Base-by-base conservation (phyloP, 2,113 vertebrate species). In the Pica pica region DNA sequence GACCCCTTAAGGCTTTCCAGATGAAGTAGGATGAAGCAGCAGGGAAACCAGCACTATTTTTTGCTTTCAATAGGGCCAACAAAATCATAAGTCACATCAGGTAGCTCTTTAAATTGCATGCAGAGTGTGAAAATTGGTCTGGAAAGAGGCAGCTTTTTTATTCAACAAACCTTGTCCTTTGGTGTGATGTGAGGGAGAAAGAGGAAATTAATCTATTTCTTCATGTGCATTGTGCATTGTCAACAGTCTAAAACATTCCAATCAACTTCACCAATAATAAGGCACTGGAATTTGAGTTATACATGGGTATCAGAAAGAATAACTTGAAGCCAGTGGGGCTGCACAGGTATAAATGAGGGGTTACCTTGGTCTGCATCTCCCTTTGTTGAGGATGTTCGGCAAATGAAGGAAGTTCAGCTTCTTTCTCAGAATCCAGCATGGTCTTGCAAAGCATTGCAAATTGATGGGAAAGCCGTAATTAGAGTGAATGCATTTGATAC, bases 41-140 rank as follows among this genome's bases (percentile, higher is more conserved):
- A 75, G 13, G 24, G 35, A 87, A 92, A 94, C 26, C 22, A 83
- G 67, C 73, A 92, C 39, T 79, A 91, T 84, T 91, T 75, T 76
- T 95, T 85, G 64, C 75, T 93, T 91, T 96, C 67, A 90, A 42
- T 95, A 92, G 69, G 77, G 78, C 74, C 75, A 96, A 95, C 46
- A 90, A 64, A 97, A 93, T 93, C 69, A 83, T 68, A 83, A 94
- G 80, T 28, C 75, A 65, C 63, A 91, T 90, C 14, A 14, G 24
- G 59, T 92, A 71, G 28, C 64, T 83, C 76, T 93, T 94, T 68
- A 75, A 70, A 89, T 53, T 67, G 12, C 16, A 31, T 35, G 52
- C 4, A 4, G 30, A 61, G 42, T 83, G 64, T 86, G 67, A 90
- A 94, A 90, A 90, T 82, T 81, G 33, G 63, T 77, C 76, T 69